Conservation (phyloP, 2,113 vertebrate species). For the Periophthalmodon schlosseri region DNA sequence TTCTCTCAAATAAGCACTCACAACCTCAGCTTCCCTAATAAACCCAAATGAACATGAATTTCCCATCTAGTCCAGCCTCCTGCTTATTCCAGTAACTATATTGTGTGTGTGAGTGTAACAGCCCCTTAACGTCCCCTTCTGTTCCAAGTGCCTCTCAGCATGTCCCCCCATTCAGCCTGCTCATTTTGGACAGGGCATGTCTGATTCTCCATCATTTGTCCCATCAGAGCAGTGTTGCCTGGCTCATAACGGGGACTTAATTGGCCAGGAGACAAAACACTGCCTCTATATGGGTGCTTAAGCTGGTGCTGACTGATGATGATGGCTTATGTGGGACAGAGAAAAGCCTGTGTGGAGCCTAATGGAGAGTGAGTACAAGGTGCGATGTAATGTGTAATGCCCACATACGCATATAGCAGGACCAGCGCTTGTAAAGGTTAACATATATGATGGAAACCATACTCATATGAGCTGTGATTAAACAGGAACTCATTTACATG, state of each 20-base stretch:
- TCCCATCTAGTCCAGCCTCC: conserved; percentile 29
- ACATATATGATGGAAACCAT: conserved; percentile 8
- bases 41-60: conserved; percentile 19
- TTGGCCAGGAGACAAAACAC: conserved; percentile 62
- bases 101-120: conserved; percentile 37
- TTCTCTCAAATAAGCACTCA: neutral
- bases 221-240: conserved; percentile 62
- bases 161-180: conserved; percentile 60
- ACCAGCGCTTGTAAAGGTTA: conserved; percentile 49
- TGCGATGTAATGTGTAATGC: conserved; percentile 49
- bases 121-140: conserved; percentile 44
- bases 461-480: conserved; percentile 23
- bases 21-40: neutral
- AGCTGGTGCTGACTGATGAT: conserved; percentile 62
- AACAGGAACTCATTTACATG: conserved; percentile 11
- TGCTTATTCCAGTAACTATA: conserved; percentile 39
- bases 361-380: conserved; percentile 66
- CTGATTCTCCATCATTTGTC: conserved; percentile 67
- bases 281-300: conserved; percentile 62
- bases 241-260: conserved; percentile 67
- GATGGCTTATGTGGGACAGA: conserved; percentile 60
- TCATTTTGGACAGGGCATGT: conserved; percentile 61
- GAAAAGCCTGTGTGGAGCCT: conserved; percentile 54
- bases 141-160: conserved; percentile 49
- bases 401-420: conserved; percentile 35